phyloP scores from a whole-genome alignment of 2,888 invertebrate genomes.

The Mechanitis mazaeus region DNA sequence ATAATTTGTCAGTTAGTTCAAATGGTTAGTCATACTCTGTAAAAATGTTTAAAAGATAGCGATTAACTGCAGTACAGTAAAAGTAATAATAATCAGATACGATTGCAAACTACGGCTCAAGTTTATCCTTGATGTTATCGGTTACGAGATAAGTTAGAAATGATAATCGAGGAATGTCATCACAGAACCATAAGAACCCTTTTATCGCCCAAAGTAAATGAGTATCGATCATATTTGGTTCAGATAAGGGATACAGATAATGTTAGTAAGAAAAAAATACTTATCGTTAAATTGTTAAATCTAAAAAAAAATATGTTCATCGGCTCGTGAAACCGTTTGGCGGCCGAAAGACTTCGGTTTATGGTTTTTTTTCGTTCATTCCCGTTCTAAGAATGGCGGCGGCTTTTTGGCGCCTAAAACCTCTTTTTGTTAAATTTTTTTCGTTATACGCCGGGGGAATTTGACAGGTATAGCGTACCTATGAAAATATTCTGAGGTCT shows the following conservation, averaged over 20 bases:
- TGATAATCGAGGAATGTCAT: constrained; percentile 20
- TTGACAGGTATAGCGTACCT: constrained; percentile 39
- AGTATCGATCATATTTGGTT: constrained; percentile 30
- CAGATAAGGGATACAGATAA: constrained; percentile 36
- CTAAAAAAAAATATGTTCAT: constrained; percentile 58
- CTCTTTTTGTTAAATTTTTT: constrained; percentile 38
- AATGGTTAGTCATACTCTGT: no score
- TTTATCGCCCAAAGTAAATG: constrained; percentile 31
- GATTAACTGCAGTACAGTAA: no score
- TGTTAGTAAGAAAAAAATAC: constrained; percentile 35
- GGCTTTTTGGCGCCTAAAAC: constrained; percentile 67
- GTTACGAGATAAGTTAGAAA: constrained; percentile 6
- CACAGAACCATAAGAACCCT: constrained; percentile 20
- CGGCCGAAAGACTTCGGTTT: constrained; percentile 52
- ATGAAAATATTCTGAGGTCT: neutral
- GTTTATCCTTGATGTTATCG: neutral
- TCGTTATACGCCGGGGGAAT: constrained; percentile 36
- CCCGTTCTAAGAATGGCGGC: constrained; percentile 64
- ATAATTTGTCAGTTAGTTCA: no score
- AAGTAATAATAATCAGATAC: no score
- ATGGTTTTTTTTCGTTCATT: constrained; percentile 65
- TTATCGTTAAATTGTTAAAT: constrained; percentile 58
- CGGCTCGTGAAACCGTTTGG: constrained; percentile 70
- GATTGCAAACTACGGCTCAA: neutral
- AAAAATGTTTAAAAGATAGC: no score